Evolutionary conservation across 1,140 invertebrate genomes (phyloP).

Genomic region (Drosophila mayri): DNA sequence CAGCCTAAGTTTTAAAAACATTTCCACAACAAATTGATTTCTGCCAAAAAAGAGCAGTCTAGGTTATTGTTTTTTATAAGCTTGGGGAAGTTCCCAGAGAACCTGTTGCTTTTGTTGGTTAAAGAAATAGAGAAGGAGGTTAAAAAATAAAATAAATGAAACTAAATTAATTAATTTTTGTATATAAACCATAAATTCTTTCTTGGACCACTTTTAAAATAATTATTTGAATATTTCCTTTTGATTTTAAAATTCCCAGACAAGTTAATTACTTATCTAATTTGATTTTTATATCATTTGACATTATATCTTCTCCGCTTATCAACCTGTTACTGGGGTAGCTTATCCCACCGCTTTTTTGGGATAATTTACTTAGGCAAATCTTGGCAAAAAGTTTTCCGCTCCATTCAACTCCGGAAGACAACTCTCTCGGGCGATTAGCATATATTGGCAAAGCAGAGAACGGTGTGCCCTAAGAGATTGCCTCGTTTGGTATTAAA

Average conservation of each 20-base stretch:
- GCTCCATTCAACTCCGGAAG: constrained; percentile 1
- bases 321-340: background rate
- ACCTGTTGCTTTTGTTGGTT: constrained; percentile 17
- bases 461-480: constrained; percentile 39
- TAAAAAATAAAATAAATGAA: background rate
- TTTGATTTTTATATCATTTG: background rate
- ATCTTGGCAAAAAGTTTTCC: constrained; percentile 35
- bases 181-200: no score
- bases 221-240: background rate
- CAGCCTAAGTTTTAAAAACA: background rate
- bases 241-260: background rate
- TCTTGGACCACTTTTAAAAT: background rate
- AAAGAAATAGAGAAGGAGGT: background rate
- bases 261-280: background rate
- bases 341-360: constrained; percentile 11
- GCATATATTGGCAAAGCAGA: constrained; percentile 29
- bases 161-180: background rate
- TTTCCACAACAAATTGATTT: constrained; percentile 4
- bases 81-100: background rate
- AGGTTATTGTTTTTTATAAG: background rate
- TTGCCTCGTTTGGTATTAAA: constrained; percentile 71
- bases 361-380: constrained; percentile 32
- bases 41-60: background rate
- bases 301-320: background rate
- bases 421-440: constrained; percentile 35